Conservation (phyloP, 1,140 invertebrate genomes). For the Dryas iulia region DNA sequence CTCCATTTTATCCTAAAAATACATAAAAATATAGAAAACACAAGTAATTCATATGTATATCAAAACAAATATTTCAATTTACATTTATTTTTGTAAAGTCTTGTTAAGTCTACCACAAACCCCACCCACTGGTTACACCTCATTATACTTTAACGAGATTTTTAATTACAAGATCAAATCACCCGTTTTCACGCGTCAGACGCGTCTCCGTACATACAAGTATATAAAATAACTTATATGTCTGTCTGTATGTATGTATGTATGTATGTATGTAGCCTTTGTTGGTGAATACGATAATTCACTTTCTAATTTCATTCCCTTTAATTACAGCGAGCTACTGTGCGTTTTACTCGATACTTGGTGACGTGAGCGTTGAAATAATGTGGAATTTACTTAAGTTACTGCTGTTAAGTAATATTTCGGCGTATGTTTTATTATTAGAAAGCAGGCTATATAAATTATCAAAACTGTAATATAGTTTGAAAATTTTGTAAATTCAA, state of each 20-base stretch:
- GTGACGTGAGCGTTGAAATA: not conserved
- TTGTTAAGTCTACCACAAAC: not conserved
- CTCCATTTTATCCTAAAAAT: no score
- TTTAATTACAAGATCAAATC: slow-evolving; percentile 3
- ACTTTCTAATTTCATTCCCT: slow-evolving; percentile 38
- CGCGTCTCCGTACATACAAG: not conserved
- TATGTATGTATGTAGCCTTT: not conserved
- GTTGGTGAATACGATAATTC: slow-evolving; percentile 37
- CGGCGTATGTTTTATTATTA: no score
- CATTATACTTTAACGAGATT: slow-evolving; percentile 3
- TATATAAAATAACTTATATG: not conserved
- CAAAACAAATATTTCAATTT: not conserved
- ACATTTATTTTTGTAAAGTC: not conserved
- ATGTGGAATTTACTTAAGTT: no score
- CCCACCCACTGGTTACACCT: not conserved
- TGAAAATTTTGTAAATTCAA: no score
- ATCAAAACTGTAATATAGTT: no score
- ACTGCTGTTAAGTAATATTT: no score
- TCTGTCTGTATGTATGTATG: not conserved
- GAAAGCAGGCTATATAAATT: no score
- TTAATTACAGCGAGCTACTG: slow-evolving; percentile 43
- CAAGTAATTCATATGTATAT: no score
- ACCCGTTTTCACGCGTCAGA: slow-evolving; percentile 2
- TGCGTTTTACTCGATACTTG: not conserved
- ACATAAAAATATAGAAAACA: no score